These are phyloP conservation scores for Cotesia typhae DNA, from an alignment of 1,140 invertebrate species.

Conservation along the genomic window DNA sequence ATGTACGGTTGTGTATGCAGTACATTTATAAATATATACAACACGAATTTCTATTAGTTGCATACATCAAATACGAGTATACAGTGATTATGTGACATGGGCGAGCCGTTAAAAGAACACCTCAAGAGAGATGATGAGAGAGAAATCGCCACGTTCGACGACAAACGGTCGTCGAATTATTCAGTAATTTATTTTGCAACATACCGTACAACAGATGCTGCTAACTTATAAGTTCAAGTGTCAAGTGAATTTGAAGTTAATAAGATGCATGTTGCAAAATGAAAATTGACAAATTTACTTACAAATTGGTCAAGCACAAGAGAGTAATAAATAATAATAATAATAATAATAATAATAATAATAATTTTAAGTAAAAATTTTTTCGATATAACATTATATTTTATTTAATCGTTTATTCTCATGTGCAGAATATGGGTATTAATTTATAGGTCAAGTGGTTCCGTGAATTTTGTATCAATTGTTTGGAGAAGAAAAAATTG, in stretches of 20 bases:
- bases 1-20: background rate
- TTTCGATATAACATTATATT: background rate
- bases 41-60: background rate
- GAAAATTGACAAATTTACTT: background rate
- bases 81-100: constrained; percentile 17
- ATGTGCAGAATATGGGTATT: background rate
- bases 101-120: background rate
- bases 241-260: constrained; percentile 2
- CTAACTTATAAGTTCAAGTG: background rate
- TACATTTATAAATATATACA: background rate
- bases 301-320: background rate
- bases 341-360: background rate
- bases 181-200: constrained; percentile 15
- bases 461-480: constrained; percentile 7
- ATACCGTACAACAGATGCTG: background rate
- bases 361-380: background rate
- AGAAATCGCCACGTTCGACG: constrained; percentile 11
- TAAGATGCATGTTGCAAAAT: background rate
- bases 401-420: background rate
- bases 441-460: background rate
- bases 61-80: background rate
- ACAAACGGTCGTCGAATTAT: constrained; percentile 9
- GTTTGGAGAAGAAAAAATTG: constrained; percentile 7
- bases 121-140: background rate
- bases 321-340: background rate